Base-by-base conservation (phyloP, 2,797 vertebrate species). In the Phataginus tetradactyla region DNA sequence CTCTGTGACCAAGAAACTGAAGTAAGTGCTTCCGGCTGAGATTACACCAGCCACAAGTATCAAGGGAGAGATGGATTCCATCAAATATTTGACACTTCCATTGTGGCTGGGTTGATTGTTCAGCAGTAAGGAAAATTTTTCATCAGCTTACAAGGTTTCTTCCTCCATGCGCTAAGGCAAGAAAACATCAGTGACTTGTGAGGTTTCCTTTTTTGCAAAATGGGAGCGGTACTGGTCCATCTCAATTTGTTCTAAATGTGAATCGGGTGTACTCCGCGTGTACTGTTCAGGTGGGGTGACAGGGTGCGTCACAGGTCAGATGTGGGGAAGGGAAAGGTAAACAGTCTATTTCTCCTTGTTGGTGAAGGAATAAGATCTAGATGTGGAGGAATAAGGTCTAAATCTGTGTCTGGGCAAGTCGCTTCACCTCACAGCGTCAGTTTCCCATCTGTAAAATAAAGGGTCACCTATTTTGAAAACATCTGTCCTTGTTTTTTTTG, bases 1-100 rank as follows among this genome's bases (percentile, higher is more conserved):
- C 77, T 78, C 63, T 77, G 18, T 75, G 74, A 88, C 45, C 55
- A 92, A 95, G 68, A 87, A 95, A 75, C 78, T 86, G 63, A 96
- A 90, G 63, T 94, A 71, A 77, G 37, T 74, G 45, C 39, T 71
- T 45, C 53, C 92, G 78, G 64, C 68, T 94, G 78, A 96, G 74
- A 94, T 92, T 90, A 74, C 9, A n/a, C 61, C 20, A 77, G 85
- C 25, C 68, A 88, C 51, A 79, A 86, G 69, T 88, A 45, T 29
- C 39, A 86, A 32, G 15, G n/a, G 51, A 97, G 72, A 88, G 90
- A 93, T 45, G 42, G 42, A 59, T 68, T 71, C 59, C 79, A 61
- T 78, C 59, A 57, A 92, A 66, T 63, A 3, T 64, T 68, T 55
- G 51, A 14, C 23, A 55, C 23, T 86, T 94, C 34, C 5, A 74